phyloP scores from a whole-genome alignment of 2,797 vertebrate genomes.

The Sebastes oblongus region DNA sequence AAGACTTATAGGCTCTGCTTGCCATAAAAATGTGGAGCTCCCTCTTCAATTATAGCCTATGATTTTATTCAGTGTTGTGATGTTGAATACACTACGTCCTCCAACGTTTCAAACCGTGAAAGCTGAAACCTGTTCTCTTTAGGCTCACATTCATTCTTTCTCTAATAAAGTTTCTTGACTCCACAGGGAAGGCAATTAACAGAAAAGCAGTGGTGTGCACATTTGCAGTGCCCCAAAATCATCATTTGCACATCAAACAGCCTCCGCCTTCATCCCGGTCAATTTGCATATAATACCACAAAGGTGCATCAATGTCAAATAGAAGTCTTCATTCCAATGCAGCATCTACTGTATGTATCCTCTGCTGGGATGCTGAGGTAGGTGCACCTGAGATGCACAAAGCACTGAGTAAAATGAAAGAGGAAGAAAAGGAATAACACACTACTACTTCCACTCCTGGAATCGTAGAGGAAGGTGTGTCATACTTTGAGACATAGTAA shows the following conservation, averaged over 20 bases:
- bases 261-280: constrained; percentile 50
- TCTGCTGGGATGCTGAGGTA: constrained; percentile 38
- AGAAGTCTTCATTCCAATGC: constrained; percentile 60
- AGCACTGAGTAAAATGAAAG: constrained; percentile 15
- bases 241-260: constrained; percentile 80
- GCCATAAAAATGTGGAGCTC: constrained; percentile 1
- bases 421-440: not conserved
- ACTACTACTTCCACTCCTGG: not conserved
- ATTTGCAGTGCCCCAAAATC: constrained; percentile 75
- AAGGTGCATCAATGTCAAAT: constrained; percentile 79
- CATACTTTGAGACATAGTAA: not conserved
- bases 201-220: constrained; percentile 67
- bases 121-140: constrained; percentile 47
- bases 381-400: constrained; percentile 17
- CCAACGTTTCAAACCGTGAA: constrained; percentile 33
- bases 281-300: constrained; percentile 79
- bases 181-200: constrained; percentile 78
- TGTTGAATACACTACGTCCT: constrained; percentile 37
- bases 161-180: constrained; percentile 71
- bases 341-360: constrained; percentile 23
- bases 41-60: constrained; percentile 7
- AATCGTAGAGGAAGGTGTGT: not conserved
- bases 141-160: constrained; percentile 49
- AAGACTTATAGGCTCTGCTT: not conserved
- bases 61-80: constrained; percentile 40